Conservation (phyloP, 2,113 vertebrate species). For the Eulemur macaco region DNA sequence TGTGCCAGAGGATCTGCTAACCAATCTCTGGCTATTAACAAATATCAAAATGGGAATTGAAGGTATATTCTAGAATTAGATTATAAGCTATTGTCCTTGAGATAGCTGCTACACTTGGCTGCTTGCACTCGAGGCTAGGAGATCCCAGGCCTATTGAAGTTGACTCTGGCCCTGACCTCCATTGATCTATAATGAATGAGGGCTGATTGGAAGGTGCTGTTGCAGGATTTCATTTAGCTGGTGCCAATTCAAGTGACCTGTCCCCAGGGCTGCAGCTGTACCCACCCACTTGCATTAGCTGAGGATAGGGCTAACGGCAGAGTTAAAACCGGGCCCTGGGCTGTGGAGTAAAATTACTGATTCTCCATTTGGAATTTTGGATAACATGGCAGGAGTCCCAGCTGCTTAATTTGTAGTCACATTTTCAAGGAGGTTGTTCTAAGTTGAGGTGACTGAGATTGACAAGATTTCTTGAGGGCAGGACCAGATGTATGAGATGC, state of each 20-base stretch:
- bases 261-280: neutral
- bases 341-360: neutral
- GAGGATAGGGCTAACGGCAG: neutral
- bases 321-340: neutral
- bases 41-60: neutral
- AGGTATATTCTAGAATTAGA: neutral
- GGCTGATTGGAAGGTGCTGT: neutral
- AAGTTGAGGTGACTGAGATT: neutral
- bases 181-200: neutral
- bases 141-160: neutral
- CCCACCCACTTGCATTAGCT: neutral
- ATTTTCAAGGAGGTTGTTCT: neutral
- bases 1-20: neutral
- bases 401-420: neutral
- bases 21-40: neutral
- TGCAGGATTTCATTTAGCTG: neutral
- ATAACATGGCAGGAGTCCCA: neutral
- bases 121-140: neutral
- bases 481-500: neutral
- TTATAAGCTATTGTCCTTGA: neutral
- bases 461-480: neutral
- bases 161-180: neutral
- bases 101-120: neutral
- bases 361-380: neutral
- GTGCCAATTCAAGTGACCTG: neutral